Evolutionary conservation across 2,888 invertebrate genomes (phyloP), one percentile per base, ranked within the genome.

Genomic region (Callinectes sapidus): DNA sequence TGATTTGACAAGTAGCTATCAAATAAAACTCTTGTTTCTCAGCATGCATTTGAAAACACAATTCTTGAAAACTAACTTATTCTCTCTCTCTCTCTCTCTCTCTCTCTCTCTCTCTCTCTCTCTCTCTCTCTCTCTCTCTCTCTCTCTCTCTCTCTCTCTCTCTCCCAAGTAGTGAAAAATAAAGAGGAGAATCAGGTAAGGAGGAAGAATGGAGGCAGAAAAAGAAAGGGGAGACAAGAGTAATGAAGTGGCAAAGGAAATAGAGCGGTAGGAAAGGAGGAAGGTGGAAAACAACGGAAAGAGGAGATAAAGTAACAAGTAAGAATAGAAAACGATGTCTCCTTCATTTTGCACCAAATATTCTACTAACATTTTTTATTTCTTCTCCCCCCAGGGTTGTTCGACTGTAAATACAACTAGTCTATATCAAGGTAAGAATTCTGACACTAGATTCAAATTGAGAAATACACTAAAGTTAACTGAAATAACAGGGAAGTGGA

Each of bases 131-230:
- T 71, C 71, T 71, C 71, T 71, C 71, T 71, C 71, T 71, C 71
- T 71, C 71, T 71, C 71, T 71, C 71, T 71, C 71, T 71, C 71
- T 71, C 71, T 71, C 71, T 71, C 71, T 71, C 71, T 71, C n/a
- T 28, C 18, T 61, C 18, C 2, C 3, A 61, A 23, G 61, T 18
- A 61, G 23, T 61, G 61, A 61, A 61, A 71, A 71, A 71, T 10
- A 71, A 28, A 18, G 23, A 71, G 10, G 71, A 71, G 16, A 71
- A 71, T 61, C 61, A 61, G 23, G 23, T 28, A 71, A 23, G 71
- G 28, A 71, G 71, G 28, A 71, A 28, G 8, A 71, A 28, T 71
- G 23, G 71, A 28, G 71, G 8, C n/a, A 28, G 61, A 61, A 61
- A 61, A 23, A 71, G 55, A 61, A 61, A 71, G 28, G 28, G 28